Base-by-base conservation (phyloP, 92 coral and sea anemone genomes). In the Epizoanthus illoricatus region DNA sequence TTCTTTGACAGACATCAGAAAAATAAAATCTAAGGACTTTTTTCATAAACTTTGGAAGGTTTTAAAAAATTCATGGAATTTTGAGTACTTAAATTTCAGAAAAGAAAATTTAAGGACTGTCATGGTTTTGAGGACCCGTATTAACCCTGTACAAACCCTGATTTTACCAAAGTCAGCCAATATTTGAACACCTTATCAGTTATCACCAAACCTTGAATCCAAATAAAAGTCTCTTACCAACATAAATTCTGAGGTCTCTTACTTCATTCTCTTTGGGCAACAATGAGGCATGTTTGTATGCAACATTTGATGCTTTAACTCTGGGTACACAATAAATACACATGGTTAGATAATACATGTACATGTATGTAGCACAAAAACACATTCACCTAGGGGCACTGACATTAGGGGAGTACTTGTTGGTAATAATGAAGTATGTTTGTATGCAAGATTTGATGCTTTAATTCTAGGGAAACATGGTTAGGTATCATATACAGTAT, bases 401-500 rank as follows among this genome's bases (percentile, higher is more conserved):
- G 33, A 28, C 1, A 28, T 28, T 28, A 28, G 33, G 33, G 33
- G 1, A 1, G 33, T 28, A 28, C 33, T 28, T 28, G 33, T 28
- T 28, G 98, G 98, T 64, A 95, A 73, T 21, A 90, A 52, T 4
- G 94, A 76, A 13, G 91, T 66, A 65, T 93, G 97, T 79, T 95
- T 95, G 86, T 95, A 95, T 1, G 98, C 98, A 33, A 95, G 93
- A 74, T 93, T 95, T 55, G 98, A 95, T 36, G 93, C 95, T 66
- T 93, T 95, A 19, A 88, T 81, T 86, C 98, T 95, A 78, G 24
- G 65, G 82, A 84, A 10, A 56, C 21, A 57, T 21, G 5, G 39
- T 36, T 73, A 9, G 33, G 33, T 28, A 28, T 0, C 36, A 28
- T 0, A 28, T 28, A 28, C 36, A 28, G 33, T 28, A 28, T 28